phyloP scores from a whole-genome alignment of 1,140 invertebrate genomes.

The Trachymyrmex septentrionalis region DNA sequence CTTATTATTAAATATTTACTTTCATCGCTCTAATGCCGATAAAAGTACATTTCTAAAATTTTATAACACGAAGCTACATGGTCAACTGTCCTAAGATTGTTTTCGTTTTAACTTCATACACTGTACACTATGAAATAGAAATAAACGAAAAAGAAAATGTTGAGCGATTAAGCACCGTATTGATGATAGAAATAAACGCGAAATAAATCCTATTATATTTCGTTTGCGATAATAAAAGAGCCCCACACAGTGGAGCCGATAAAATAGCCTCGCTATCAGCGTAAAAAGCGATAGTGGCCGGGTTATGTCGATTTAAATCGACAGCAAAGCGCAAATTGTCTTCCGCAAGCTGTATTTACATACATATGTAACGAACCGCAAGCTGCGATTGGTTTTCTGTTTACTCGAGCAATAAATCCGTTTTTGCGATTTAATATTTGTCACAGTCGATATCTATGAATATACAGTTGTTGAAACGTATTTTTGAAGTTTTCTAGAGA shows the following conservation, averaged over 20 bases:
- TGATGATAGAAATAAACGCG: conserved; percentile 19
- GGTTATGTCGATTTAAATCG: conserved; percentile 40
- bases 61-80: background rate
- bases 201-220: conserved; percentile 29
- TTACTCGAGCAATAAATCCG: conserved; percentile 5
- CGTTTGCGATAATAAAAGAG: conserved; percentile 34
- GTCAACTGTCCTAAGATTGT: background rate
- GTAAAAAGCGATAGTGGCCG: conserved; percentile 23
- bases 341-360: conserved; percentile 30
- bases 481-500: background rate
- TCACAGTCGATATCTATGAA: background rate
- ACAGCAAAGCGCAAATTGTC: conserved; percentile 35
- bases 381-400: conserved; percentile 28
- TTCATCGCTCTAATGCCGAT: background rate
- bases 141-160: background rate
- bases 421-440: conserved; percentile 33
- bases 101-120: background rate
- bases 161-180: background rate
- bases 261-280: conserved; percentile 30
- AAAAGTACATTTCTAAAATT: conserved; percentile 34
- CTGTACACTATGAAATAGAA: background rate
- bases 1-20: conserved; percentile 25
- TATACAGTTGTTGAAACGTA: background rate
- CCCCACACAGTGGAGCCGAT: background rate
- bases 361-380: conserved; percentile 42